Evolutionary conservation across 1,140 invertebrate genomes (phyloP).

Genomic region (Helicoverpa armigera): DNA sequence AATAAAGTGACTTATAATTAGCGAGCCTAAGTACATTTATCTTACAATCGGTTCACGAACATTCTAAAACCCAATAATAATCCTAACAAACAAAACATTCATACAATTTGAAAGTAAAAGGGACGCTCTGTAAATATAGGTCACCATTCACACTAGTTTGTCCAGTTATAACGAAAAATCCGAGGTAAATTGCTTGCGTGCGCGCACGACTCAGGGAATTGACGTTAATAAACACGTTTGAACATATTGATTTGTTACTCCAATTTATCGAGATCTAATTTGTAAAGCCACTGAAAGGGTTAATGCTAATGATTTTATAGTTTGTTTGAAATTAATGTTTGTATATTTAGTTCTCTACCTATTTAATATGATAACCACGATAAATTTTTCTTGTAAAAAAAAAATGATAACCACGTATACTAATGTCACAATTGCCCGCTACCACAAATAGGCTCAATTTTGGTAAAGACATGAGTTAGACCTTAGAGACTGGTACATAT

Average conservation of each 20-base stretch:
- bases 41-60: neutral
- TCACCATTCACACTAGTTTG: conserved; percentile 50
- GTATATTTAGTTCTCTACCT: neutral
- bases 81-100: neutral
- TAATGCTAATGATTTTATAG: conserved; percentile 9
- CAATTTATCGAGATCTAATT: conserved; percentile 23
- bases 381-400: too few relatives aligned
- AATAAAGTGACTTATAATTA: too few relatives aligned
- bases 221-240: conserved; percentile 67
- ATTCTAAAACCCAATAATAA: neutral
- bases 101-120: conserved; percentile 48
- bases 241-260: conserved; percentile 59
- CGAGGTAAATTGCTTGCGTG: conserved; percentile 62
- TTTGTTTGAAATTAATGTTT: neutral
- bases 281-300: conserved; percentile 23
- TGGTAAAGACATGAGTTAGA: too few relatives aligned
- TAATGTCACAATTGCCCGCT: too few relatives aligned
- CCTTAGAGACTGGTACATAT: too few relatives aligned
- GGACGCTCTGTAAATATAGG: conserved; percentile 42
- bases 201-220: conserved; percentile 59
- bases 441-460: too few relatives aligned
- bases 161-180: conserved; percentile 60
- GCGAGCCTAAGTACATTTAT: neutral
- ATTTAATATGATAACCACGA: too few relatives aligned
- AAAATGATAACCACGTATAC: too few relatives aligned